These are phyloP conservation scores for Hypotaenidia okinawae DNA, from an alignment of 2,797 vertebrate genomes.

Conservation along the genomic window DNA sequence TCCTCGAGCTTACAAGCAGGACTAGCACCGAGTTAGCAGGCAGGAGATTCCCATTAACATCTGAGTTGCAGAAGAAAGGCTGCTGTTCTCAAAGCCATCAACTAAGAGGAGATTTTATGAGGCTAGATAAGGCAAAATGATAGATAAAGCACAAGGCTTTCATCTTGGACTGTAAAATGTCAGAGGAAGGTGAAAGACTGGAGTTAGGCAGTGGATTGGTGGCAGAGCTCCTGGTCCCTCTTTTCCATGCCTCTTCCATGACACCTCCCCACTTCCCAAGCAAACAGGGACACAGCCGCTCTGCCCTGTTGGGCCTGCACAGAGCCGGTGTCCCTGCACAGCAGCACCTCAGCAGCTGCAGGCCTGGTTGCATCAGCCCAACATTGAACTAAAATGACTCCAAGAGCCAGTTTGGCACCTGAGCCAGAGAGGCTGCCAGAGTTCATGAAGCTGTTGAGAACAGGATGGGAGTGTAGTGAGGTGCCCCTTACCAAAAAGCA, in stretches of 20 bases:
- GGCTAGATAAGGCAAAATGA: neutral
- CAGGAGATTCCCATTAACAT: neutral
- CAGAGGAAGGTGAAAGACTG: neutral
- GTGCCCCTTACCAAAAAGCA: neutral
- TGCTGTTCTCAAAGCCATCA: neutral
- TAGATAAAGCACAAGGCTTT: neutral
- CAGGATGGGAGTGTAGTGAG: neutral
- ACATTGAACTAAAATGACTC: neutral
- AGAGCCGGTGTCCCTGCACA: fast-evolving
- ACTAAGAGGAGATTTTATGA: neutral
- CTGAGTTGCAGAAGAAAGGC: neutral
- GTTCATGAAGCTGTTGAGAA: neutral
- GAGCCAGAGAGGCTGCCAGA: neutral
- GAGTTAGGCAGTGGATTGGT: neutral
- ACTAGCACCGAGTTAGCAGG: neutral
- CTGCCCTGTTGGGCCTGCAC: neutral
- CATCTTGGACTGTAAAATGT: neutral
- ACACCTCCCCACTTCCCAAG: neutral
- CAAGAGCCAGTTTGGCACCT: neutral
- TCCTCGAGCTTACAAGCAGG: neutral
- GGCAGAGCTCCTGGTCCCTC: neutral
- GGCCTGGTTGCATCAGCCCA: neutral
- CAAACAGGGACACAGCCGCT: neutral
- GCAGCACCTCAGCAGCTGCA: neutral
- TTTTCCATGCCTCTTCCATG: neutral